Evolutionary conservation across 2,113 vertebrate genomes (phyloP).

Genomic region (Erinaceus europaeus): DNA sequence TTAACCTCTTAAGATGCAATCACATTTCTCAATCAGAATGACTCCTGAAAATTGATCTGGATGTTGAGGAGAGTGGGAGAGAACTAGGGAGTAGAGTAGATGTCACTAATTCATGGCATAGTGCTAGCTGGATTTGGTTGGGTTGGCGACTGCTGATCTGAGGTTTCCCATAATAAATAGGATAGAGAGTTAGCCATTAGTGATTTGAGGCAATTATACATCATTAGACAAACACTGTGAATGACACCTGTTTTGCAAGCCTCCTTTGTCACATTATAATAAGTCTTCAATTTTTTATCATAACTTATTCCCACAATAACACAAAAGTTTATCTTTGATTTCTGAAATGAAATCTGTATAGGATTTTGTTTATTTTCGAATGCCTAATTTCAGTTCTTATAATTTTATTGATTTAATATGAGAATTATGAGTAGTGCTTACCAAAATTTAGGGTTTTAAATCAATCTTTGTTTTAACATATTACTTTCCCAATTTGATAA

Average conservation of each 20-base stretch:
- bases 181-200: neutral
- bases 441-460: no score
- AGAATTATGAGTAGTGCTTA: no score
- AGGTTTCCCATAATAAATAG: neutral
- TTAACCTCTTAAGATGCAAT: conserved; percentile 73
- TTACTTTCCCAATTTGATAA: no score
- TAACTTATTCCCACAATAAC: no score
- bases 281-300: no score
- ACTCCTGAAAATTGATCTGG: conserved; percentile 70
- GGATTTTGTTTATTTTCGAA: no score
- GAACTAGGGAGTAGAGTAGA: conserved; percentile 22
- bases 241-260: neutral
- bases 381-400: no score
- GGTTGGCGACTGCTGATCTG: neutral
- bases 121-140: neutral
- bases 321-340: no score
- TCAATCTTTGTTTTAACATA: no score
- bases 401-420: no score
- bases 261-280: no score
- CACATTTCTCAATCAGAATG: conserved; percentile 62
- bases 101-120: conserved; percentile 26
- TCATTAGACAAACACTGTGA: neutral
- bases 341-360: no score
- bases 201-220: neutral
- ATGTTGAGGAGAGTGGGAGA: conserved; percentile 20